Evolutionary conservation across 2,888 invertebrate species (phyloP).

Genomic region (Leptinotarsa haldemani): DNA sequence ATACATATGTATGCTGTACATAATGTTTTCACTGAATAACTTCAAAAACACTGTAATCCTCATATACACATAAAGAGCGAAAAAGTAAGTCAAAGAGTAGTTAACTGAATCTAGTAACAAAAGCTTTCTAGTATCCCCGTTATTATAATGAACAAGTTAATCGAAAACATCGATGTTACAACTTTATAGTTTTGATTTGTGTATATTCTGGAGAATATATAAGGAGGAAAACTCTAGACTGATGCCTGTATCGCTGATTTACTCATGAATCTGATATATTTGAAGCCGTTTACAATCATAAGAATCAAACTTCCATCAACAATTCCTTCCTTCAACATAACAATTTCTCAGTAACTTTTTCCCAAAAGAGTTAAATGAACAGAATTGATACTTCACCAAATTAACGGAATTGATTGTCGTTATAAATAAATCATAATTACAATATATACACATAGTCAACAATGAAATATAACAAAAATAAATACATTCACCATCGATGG

Average conservation of each 20-base stretch:
- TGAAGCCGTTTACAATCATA: not conserved
- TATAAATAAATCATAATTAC: slow-evolving; percentile 13
- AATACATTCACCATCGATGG: slow-evolving; percentile 6
- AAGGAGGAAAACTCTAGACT: not conserved
- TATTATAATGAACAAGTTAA: no score
- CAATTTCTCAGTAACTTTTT: not conserved
- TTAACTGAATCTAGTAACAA: no score
- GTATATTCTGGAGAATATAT: no score
- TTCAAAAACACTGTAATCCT: no score
- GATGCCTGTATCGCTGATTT: not conserved
- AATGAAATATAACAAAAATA: slow-evolving; percentile 14
- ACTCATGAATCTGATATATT: not conserved
- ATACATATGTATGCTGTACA: no score
- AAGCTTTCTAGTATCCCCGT: no score
- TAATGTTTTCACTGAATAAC: no score
- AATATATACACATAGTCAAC: slow-evolving; percentile 21
- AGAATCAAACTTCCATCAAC: not conserved
- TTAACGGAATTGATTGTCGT: slow-evolving; percentile 23
- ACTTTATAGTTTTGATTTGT: no score
- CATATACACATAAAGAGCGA: no score
- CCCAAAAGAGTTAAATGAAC: not conserved
- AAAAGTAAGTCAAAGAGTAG: no score
- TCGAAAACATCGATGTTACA: no score
- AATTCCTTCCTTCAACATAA: not conserved
- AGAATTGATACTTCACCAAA: not conserved